These are phyloP conservation scores for Ia io DNA, from an alignment of 2,113 vertebrate species.

Conservation along the genomic window DNA sequence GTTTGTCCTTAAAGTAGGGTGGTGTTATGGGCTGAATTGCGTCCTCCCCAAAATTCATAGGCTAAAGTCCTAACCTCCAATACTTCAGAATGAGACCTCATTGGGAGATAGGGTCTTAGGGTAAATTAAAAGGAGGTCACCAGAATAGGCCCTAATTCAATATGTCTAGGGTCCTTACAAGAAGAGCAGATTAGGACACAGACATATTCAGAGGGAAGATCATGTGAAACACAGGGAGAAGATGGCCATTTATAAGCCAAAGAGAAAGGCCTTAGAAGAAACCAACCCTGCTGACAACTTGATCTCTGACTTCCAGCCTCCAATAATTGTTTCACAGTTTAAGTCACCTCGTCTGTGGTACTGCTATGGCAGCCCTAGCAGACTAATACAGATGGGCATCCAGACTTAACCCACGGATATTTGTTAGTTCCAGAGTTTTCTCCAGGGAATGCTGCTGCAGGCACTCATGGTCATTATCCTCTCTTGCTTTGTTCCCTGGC, in stretches of 20 bases:
- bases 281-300: neutral
- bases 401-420: neutral
- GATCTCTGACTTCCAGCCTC: neutral
- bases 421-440: neutral
- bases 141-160: too few species aligned
- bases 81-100: neutral
- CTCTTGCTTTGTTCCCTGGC: neutral
- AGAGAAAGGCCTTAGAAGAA: neutral
- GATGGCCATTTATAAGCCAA: neutral
- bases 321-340: neutral
- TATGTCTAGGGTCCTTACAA: too few species aligned
- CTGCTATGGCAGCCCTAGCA: neutral
- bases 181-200: too few species aligned
- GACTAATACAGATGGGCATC: neutral
- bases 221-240: neutral
- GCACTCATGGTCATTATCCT: neutral
- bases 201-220: neutral
- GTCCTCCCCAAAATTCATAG: too few species aligned
- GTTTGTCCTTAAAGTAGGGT: neutral
- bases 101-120: neutral
- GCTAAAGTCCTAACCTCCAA: neutral
- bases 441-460: neutral
- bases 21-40: neutral
- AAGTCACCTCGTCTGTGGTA: neutral
- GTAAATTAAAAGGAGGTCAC: too few species aligned